Percentiles rank a stretch among this genome's conserved stretches.
Evolutionary conservation across 2,888 invertebrate species (phyloP).

Genomic region (Cantharis rufa): DNA sequence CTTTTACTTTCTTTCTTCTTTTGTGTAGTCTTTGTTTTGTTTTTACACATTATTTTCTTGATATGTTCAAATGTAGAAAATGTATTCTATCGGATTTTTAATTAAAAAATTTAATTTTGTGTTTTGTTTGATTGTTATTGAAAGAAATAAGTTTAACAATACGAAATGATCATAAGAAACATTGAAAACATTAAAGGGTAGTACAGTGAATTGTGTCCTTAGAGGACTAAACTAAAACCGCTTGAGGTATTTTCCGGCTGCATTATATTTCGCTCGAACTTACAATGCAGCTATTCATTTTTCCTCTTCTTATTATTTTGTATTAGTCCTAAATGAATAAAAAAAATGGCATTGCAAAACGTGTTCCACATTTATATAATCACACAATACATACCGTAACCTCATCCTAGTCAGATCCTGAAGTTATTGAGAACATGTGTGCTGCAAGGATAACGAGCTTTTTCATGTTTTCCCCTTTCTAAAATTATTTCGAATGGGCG

Average conservation of each 20-base stretch:
- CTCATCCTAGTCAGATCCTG: neutral
- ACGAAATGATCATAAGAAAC: neutral
- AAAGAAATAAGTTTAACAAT: no score
- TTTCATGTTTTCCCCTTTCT: neutral
- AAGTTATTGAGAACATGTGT: neutral
- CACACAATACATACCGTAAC: neutral
- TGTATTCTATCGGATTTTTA: no score
- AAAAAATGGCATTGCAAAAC: neutral
- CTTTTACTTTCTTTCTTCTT: no score
- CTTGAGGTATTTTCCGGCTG: slow-evolving; percentile 16
- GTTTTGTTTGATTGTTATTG: no score
- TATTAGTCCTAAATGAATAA: neutral
- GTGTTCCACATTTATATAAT: neutral
- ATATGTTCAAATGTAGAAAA: no score
- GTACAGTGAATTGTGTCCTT: neutral
- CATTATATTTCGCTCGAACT: slow-evolving; percentile 5
- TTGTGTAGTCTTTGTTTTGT: no score
- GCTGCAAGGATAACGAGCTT: neutral
- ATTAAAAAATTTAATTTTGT: no score
- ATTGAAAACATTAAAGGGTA: neutral
- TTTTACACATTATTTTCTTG: no score
- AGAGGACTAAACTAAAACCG: neutral
- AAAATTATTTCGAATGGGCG: neutral
- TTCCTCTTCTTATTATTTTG: neutral
- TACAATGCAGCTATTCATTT: neutral